These are phyloP conservation scores for Solenopsis invicta DNA, from an alignment of 1,140 invertebrate genomes.

Conservation along the genomic window DNA sequence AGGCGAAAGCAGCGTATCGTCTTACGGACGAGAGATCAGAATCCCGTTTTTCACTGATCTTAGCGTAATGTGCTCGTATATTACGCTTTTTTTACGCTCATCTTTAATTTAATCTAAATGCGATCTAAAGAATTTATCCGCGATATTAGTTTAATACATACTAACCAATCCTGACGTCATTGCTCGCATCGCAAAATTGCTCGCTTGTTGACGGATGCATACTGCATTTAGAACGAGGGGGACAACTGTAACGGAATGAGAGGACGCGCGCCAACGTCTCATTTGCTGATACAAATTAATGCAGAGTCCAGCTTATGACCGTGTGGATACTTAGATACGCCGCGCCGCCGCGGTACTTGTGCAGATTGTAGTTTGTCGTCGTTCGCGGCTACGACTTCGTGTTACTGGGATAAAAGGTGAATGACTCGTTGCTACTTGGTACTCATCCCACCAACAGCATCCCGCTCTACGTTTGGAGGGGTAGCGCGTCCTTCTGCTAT, in stretches of 20 bases:
- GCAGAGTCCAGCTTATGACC: constrained; percentile 77
- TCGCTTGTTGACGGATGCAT: constrained; percentile 35
- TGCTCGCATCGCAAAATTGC: constrained; percentile 35
- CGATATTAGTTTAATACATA: constrained; percentile 41
- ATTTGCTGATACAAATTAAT: constrained; percentile 84
- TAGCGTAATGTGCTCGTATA: no score
- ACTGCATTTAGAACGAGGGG: constrained; percentile 17
- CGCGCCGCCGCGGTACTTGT: constrained; percentile 70
- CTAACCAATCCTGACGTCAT: constrained; percentile 20
- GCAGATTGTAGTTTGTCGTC: constrained; percentile 84
- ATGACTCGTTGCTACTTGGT: constrained; percentile 80
- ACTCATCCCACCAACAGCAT: constrained; percentile 75
- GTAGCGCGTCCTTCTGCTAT: constrained; percentile 75
- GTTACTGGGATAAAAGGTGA: constrained; percentile 88
- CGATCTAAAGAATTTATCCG: constrained; percentile 32
- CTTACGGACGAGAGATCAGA: background rate
- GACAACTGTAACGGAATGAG: constrained; percentile 61
- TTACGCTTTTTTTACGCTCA: background rate
- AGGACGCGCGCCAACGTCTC: constrained; percentile 76
- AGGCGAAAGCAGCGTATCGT: background rate
- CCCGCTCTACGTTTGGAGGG: constrained; percentile 73
- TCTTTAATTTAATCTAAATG: constrained; percentile 15
- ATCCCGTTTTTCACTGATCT: constrained; percentile 30
- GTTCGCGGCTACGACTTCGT: constrained; percentile 84
- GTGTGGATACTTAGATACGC: constrained; percentile 73